phyloP scores from a whole-genome alignment of 2,888 invertebrate genomes.

The Nymphalis polychloros region DNA sequence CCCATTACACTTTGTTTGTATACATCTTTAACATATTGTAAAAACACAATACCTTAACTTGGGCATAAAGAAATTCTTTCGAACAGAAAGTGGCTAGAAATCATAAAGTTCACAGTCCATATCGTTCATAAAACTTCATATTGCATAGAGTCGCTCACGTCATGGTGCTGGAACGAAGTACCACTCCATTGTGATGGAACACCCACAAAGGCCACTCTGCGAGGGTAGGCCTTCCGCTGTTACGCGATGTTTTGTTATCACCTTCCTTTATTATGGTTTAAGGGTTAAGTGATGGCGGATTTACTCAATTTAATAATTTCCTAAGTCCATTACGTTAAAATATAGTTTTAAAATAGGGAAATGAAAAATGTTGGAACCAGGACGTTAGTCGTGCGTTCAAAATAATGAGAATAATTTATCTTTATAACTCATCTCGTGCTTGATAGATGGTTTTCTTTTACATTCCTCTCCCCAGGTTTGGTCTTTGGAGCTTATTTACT shows the following conservation, averaged over 20 bases:
- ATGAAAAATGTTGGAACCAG: no score
- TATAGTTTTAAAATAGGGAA: no score
- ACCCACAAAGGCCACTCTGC: slow-evolving; percentile 65
- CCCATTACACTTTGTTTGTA: no score
- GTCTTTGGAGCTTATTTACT: no score
- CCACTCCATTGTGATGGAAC: slow-evolving; percentile 51
- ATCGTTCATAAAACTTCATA: slow-evolving; percentile 5
- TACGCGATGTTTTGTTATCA: slow-evolving; percentile 67
- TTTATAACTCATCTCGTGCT: no score
- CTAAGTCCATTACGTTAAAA: no score
- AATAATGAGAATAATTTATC: no score
- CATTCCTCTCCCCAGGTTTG: no score
- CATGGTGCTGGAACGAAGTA: slow-evolving; percentile 24
- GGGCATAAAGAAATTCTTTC: not conserved
- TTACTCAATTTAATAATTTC: not conserved
- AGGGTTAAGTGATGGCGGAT: slow-evolving; percentile 38
- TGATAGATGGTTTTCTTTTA: no score
- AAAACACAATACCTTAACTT: not conserved
- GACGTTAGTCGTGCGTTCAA: no score
- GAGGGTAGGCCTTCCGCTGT: slow-evolving; percentile 65
- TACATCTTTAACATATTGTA: not conserved
- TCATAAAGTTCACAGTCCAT: slow-evolving; percentile 1
- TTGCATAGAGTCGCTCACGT: not conserved
- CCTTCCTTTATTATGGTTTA: slow-evolving; percentile 32
- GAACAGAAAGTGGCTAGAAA: not conserved